Conservation (phyloP, 2,113 vertebrate genomes). For the Recurvirostra avosetta region DNA sequence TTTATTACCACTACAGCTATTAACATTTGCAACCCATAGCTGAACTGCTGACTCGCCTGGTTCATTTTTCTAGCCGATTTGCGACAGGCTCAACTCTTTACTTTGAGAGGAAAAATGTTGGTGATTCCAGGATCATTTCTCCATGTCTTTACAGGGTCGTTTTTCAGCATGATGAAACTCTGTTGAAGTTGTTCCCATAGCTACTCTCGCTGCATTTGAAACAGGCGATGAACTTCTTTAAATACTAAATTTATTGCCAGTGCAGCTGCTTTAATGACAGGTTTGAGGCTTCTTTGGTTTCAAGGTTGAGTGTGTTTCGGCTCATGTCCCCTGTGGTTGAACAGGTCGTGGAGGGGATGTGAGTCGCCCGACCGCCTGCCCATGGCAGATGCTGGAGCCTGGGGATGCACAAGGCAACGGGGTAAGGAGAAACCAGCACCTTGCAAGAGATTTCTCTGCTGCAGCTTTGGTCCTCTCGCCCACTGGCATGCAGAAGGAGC, state of each 20-base stretch:
- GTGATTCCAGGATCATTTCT: neutral
- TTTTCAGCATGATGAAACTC: neutral
- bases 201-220: neutral
- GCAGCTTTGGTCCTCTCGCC: neutral
- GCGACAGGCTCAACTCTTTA: neutral
- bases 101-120: neutral
- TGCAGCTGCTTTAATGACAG: conserved; percentile 74
- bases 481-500: rapidly evolving
- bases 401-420: neutral
- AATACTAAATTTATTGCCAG: conserved; percentile 65
- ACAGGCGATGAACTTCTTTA: conserved; percentile 22
- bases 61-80: neutral
- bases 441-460: neutral
- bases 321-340: neutral
- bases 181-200: neutral
- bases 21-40: neutral
- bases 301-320: conserved; percentile 39
- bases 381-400: neutral
- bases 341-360: neutral
- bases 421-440: neutral
- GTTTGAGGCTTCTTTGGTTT: conserved; percentile 71
- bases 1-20: neutral
- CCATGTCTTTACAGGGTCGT: neutral
- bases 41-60: neutral
- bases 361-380: neutral